Conservation (phyloP, 2,888 invertebrate genomes). For the Pardosa pseudoannulata region DNA sequence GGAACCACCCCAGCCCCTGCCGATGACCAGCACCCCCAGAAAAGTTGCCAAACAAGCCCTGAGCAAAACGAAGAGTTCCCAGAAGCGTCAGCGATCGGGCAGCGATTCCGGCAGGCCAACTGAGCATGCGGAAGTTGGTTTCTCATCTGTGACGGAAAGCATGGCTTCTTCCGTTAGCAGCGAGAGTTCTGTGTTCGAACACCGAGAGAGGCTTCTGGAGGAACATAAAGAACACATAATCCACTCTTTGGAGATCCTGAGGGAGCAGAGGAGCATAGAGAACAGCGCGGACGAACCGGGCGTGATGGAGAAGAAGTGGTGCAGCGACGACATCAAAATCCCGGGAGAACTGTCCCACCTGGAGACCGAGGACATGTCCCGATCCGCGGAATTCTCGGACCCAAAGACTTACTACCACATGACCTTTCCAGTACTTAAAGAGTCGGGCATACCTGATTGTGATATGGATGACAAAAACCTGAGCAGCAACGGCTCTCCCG, state of each 20-base stretch:
- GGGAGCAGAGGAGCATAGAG: conserved; percentile 46
- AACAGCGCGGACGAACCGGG: background rate
- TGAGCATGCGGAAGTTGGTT: background rate
- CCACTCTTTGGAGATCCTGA: conserved; percentile 48
- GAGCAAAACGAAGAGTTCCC: background rate
- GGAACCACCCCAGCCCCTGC: conserved; percentile 29
- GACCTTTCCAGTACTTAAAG: conserved; percentile 58
- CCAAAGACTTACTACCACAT: conserved; percentile 65
- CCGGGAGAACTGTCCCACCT: background rate
- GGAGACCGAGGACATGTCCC: conserved; percentile 43
- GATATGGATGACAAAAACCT: conserved; percentile 19
- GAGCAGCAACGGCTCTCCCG: background rate
- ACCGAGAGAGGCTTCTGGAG: conserved; percentile 38
- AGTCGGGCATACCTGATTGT: conserved; percentile 32
- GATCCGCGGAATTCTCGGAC: conserved; percentile 51
- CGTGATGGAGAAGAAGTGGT: background rate
- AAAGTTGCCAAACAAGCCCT: conserved; percentile 20
- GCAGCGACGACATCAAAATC: conserved; percentile 11
- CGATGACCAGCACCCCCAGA: conserved; percentile 35
- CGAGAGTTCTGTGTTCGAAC: conserved; percentile 58
- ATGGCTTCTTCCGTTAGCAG: conserved; percentile 59
- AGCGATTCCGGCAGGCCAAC: conserved; percentile 5
- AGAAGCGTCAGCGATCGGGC: conserved; percentile 30
- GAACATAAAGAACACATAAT: conserved; percentile 60
- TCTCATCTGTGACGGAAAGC: conserved; percentile 43